Conservation (phyloP, 2,888 invertebrate genomes). For the Diogma glabrata region DNA sequence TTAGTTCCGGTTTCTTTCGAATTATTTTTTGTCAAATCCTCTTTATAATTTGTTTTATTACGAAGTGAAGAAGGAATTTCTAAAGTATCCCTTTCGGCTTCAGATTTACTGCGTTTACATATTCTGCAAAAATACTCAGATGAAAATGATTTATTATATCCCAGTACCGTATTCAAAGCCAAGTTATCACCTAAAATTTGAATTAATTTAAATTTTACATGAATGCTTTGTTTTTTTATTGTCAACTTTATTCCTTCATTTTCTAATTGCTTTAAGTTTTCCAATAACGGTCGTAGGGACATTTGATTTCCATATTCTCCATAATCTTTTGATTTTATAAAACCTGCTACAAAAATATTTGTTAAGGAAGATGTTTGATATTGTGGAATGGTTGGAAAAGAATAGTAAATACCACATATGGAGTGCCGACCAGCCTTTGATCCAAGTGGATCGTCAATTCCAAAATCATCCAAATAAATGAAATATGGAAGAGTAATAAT, state of each 20-base stretch:
- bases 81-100: background rate
- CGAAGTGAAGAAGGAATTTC: background rate
- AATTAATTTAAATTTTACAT: background rate
- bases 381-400: background rate
- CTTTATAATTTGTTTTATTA: background rate
- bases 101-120: background rate
- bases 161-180: background rate
- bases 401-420: background rate
- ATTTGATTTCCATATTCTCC: background rate
- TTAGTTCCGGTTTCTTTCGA: background rate
- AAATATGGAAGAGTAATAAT: background rate
- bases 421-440: background rate
- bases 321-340: background rate
- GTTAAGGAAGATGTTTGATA: background rate
- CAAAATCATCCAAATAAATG: background rate
- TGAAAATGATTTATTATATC: background rate
- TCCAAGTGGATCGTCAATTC: background rate
- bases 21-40: background rate
- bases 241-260: background rate
- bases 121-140: background rate
- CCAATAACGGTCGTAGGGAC: background rate
- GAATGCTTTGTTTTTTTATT: background rate
- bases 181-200: background rate
- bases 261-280: background rate
- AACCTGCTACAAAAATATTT: background rate